These are phyloP conservation scores for Drosophila grimshawi DNA, from an alignment of 1,140 invertebrate species.

Conservation along the genomic window DNA sequence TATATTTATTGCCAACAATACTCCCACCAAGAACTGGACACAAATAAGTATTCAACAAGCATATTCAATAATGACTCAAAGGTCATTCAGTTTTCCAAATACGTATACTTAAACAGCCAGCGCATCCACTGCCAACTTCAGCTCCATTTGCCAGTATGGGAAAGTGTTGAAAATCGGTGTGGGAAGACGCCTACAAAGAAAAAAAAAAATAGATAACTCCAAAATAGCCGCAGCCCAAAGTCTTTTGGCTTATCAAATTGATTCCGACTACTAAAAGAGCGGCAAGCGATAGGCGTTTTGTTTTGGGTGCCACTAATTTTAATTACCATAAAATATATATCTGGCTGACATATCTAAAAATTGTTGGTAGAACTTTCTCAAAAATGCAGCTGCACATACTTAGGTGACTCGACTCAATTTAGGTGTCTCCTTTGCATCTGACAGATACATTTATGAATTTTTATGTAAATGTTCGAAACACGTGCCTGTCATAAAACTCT, in stretches of 20 bases:
- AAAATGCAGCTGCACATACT: slow-evolving; percentile 52
- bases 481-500: slow-evolving; percentile 70
- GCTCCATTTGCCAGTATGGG: slow-evolving; percentile 6
- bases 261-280: slow-evolving; percentile 52
- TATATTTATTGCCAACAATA: neutral
- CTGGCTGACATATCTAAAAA: slow-evolving; percentile 30
- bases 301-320: slow-evolving; percentile 62
- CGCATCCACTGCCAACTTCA: slow-evolving; percentile 2
- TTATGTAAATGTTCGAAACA: slow-evolving; percentile 64
- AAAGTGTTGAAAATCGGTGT: slow-evolving; percentile 42
- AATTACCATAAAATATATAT: slow-evolving; percentile 70
- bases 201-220: slow-evolving; percentile 28
- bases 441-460: slow-evolving; percentile 77
- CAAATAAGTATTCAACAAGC: slow-evolving; percentile 19
- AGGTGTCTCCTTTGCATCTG: slow-evolving; percentile 35
- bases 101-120: neutral
- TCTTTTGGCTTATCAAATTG: slow-evolving; percentile 71
- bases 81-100: slow-evolving; percentile 1
- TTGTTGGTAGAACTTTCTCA: slow-evolving; percentile 60
- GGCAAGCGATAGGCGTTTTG: slow-evolving; percentile 59
- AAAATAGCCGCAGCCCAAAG: slow-evolving; percentile 22
- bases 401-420: neutral
- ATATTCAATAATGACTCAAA: slow-evolving; percentile 31
- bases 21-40: slow-evolving; percentile 11
- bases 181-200: slow-evolving; percentile 64